Conservation (phyloP, 2,888 invertebrate species). For the Eumerus sabulonum region DNA sequence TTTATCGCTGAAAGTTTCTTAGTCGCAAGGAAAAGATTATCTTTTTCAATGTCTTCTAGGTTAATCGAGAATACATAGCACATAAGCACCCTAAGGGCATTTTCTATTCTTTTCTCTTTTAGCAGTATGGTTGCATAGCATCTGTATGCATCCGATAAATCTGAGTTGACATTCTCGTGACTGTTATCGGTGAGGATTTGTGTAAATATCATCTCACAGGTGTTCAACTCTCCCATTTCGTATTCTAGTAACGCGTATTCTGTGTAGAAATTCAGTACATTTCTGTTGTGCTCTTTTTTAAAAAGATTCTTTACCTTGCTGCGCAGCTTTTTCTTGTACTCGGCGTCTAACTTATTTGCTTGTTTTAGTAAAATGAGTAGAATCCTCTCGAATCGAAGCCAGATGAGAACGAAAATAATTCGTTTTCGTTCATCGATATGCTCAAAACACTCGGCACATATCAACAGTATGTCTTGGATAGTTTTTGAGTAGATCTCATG, state of each 20-base stretch:
- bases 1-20: constrained; percentile 70
- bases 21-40: constrained; percentile 63
- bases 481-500: constrained; percentile 82
- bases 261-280: constrained; percentile 81
- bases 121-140: constrained; percentile 74
- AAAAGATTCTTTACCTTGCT: constrained; percentile 81
- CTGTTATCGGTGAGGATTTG: constrained; percentile 76
- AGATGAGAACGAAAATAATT: constrained; percentile 81
- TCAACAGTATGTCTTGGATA: constrained; percentile 80
- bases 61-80: constrained; percentile 69
- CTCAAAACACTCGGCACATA: constrained; percentile 80
- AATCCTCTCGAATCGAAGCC: constrained; percentile 83
- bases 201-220: constrained; percentile 80
- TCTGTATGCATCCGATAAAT: constrained; percentile 72
- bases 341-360: constrained; percentile 75
- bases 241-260: constrained; percentile 83
- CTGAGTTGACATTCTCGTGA: constrained; percentile 69
- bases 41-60: constrained; percentile 31
- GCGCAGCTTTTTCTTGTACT: constrained; percentile 74
- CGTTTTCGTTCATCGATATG: constrained; percentile 78
- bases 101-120: constrained; percentile 60
- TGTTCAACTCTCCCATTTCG: constrained; percentile 80
- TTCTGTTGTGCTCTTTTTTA: constrained; percentile 80
- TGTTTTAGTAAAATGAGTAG: constrained; percentile 80
- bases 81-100: constrained; percentile 72